Percentiles rank a stretch among this genome's conserved stretches.
These are phyloP conservation scores for Aeoliscus strigatus DNA, from an alignment of 2,797 vertebrate species.

Conservation along the genomic window DNA sequence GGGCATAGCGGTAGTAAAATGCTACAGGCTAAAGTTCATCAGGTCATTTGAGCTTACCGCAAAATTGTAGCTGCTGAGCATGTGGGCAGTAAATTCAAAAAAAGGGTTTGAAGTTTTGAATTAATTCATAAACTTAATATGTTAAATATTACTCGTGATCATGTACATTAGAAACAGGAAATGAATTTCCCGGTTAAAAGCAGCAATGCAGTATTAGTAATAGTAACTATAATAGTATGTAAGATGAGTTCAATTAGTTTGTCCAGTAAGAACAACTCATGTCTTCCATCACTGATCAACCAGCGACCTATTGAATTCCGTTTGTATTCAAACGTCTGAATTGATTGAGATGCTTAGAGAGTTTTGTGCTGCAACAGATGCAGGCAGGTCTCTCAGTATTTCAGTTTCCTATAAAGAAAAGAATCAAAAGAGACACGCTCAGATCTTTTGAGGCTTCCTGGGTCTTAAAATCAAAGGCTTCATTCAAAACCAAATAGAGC, in stretches of 20 bases:
- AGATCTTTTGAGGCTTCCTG: slow-evolving; percentile 74
- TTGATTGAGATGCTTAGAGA: slow-evolving; percentile 32
- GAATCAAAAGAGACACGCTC: slow-evolving; percentile 57
- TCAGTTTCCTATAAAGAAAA: slow-evolving; percentile 48
- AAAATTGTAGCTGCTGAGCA: too few species aligned
- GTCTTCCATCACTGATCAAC: too few species aligned
- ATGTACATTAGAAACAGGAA: too few species aligned
- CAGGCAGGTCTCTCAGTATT: slow-evolving; percentile 44
- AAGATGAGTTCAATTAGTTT: too few species aligned
- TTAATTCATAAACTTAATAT: too few species aligned
- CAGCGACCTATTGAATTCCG: slow-evolving; percentile 9
- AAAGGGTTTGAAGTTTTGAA: too few species aligned
- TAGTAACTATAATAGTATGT: too few species aligned
- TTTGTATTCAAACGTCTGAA: slow-evolving; percentile 26
- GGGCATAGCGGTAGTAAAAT: slow-evolving; percentile 2
- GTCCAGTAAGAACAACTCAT: too few species aligned
- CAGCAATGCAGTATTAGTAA: too few species aligned
- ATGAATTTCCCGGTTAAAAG: too few species aligned
- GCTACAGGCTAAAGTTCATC: neutral
- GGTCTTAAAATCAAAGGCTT: slow-evolving; percentile 75
- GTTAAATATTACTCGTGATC: too few species aligned
- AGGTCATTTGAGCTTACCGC: neutral
- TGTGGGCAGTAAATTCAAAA: too few species aligned
- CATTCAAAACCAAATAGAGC: slow-evolving; percentile 78
- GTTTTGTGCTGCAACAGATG: slow-evolving; percentile 53